Evolutionary conservation across 2,113 vertebrate species (phyloP), one percentile per base, ranked within the genome.

Genomic region (Phocoena sinus): DNA sequence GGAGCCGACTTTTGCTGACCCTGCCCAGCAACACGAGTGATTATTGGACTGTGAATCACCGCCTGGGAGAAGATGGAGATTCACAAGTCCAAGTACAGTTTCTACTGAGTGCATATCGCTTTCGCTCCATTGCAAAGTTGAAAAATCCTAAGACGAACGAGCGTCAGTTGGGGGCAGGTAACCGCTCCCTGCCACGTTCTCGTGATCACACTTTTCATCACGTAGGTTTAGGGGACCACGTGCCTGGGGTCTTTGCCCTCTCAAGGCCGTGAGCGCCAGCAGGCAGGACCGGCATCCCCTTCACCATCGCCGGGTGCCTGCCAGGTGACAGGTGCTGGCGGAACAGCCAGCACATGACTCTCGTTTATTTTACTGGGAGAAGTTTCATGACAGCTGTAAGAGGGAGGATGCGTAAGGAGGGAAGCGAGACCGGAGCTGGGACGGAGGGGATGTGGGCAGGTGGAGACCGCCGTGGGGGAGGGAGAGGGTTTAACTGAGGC

Each of bases 341-440:
- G 25, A 65, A 11, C 14, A 8, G 33, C 47, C 63, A 28, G 21
- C 4, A 12, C 31, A 13, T 36, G 62, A 28, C 14, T 36, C 33
- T 58, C 53, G 2, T 4, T 76, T 38, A 23, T 38, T 25, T 33
- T 25, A 9, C 36, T 25, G 44, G n/a, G 1, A 36, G 31, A 38
- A 33, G 36, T 18, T 5, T 41, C 23, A 25, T 11, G 31, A 25
- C 18, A 20, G 65, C 90, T 21, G 14, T 28, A 50, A 63, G 44
- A 8, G 2, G 21, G 11, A 50, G 68, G n/a, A n/a, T 6, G 1
- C 2, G 0, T 7, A 21, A 13, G 20, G 7, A 17, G 0, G 28
- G 25, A 60, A 10, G 10, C 6, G 31, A 44, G 50, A 12, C 58
- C 0, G 4, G 20, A 11, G 58, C 91, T n/a, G 25, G 13, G 47